phyloP scores from a whole-genome alignment of 1,140 invertebrate genomes.

The Bombus difficillimus region DNA sequence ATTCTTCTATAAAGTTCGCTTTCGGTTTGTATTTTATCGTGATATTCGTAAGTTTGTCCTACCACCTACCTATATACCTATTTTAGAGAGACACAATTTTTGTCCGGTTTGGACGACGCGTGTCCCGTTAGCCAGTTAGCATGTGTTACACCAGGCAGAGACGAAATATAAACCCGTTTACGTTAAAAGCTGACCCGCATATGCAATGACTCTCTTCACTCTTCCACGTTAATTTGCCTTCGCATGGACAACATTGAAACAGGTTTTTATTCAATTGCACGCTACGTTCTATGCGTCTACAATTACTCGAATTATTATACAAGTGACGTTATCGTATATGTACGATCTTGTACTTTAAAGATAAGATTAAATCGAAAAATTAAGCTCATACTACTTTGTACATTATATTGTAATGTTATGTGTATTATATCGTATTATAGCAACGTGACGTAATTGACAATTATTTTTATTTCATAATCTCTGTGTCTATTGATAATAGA shows the following conservation, averaged over 20 bases:
- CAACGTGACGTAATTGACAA: no score
- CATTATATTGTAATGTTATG: no score
- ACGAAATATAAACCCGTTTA: constrained; percentile 62
- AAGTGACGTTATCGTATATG: neutral
- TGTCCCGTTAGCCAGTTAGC: constrained; percentile 62
- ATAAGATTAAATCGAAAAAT: no score
- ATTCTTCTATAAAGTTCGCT: neutral
- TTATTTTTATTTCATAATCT: no score
- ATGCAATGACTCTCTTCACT: constrained; percentile 27
- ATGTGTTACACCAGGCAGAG: constrained; percentile 44
- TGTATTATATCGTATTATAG: no score
- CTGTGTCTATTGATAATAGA: no score
- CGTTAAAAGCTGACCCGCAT: constrained; percentile 51
- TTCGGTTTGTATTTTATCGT: neutral
- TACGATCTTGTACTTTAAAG: neutral
- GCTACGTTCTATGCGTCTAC: neutral
- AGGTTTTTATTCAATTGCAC: neutral
- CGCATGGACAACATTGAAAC: neutral
- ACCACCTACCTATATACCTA: neutral
- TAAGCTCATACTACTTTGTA: no score
- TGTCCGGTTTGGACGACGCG: constrained; percentile 30
- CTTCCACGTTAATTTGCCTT: constrained; percentile 28
- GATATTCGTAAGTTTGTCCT: neutral
- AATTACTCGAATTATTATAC: no score
- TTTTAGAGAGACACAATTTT: constrained; percentile 53